Percentiles rank a stretch among this genome's conserved stretches.
Evolutionary conservation across 1,140 invertebrate genomes (phyloP).

Genomic region (Aleiodes sp.): DNA sequence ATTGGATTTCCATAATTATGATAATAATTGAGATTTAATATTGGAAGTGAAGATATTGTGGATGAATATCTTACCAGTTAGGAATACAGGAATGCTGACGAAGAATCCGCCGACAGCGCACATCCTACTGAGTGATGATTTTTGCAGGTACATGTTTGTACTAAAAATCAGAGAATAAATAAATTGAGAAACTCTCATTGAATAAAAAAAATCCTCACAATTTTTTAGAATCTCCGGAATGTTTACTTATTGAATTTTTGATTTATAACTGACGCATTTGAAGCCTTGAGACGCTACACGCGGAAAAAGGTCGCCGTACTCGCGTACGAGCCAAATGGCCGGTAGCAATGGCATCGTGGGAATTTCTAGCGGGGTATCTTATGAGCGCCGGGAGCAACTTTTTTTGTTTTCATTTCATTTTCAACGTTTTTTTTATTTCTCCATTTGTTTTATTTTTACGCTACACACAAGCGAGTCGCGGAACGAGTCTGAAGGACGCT

Average conservation of each 20-base stretch:
- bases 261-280: constrained; percentile 8
- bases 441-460: too few relatives aligned
- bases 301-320: constrained; percentile 49
- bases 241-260: neutral
- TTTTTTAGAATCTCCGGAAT: neutral
- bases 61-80: constrained; percentile 77
- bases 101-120: constrained; percentile 93
- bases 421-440: constrained; percentile 32
- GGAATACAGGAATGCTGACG: constrained; percentile 91
- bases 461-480: constrained; percentile 12
- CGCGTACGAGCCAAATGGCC: constrained; percentile 36
- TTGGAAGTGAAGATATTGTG: neutral
- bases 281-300: constrained; percentile 8
- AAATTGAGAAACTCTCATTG: too few relatives aligned
- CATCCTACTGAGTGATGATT: constrained; percentile 88
- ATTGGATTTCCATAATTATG: too few relatives aligned
- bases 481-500: constrained; percentile 27
- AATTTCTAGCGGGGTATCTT: constrained; percentile 44
- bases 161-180: constrained; percentile 71
- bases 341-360: constrained; percentile 51
- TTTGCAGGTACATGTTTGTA: constrained; percentile 89
- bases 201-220: too few relatives aligned
- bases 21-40: neutral
- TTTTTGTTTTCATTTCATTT: constrained; percentile 5
- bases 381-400: neutral